Evolutionary conservation across 92 coral and sea anemone genomes (phyloP), one percentile per base, ranked within the genome.

Genomic region (Nematostella vectensis): DNA sequence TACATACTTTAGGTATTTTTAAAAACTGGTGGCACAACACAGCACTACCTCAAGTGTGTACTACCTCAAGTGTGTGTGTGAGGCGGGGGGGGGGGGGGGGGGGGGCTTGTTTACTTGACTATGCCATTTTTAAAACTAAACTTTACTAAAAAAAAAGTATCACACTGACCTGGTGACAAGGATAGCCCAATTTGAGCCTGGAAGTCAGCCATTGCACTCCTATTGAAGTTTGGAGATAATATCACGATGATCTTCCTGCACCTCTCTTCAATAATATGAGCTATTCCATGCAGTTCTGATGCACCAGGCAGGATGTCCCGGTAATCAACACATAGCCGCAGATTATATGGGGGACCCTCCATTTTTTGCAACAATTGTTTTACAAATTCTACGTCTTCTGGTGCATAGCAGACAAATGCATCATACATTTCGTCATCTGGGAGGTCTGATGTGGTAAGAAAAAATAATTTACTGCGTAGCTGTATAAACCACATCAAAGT

Each of bases 331-430:
- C 98, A 91, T 23, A 86, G 74, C 58, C 64, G 81, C 27, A 74
- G 59, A 29, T 42, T 27, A 55, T 87, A 91, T 3, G 98, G 96
- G 19, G 57, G 43, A 11, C 56, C 65, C 55, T 91, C 98, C 57
- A 91, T 50, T 27, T 4, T 66, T 11, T 29, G 64, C 12, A 80
- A 51, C 3, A 91, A 31, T 37, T 82, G 79, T 29, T 68, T 51
- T 9, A 93, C 98, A 81, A 87, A 91, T 12, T 31, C 60, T n/a
- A 62, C 29, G 61, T 91, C 96, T 48, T 57, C 72, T 43, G 38
- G 21, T 0, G 93, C 96, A 48, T 82, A 91, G 64, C 79, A 78
- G 43, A 91, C 64, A 31, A 81, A 86, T 12, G 79, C 98, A 71
- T 91, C 96, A 61, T 87, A 86, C 24, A 11, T 28, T 28, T 74